Base-by-base conservation (phyloP, 1,140 invertebrate genomes). In the Globodera ellingtonae region DNA sequence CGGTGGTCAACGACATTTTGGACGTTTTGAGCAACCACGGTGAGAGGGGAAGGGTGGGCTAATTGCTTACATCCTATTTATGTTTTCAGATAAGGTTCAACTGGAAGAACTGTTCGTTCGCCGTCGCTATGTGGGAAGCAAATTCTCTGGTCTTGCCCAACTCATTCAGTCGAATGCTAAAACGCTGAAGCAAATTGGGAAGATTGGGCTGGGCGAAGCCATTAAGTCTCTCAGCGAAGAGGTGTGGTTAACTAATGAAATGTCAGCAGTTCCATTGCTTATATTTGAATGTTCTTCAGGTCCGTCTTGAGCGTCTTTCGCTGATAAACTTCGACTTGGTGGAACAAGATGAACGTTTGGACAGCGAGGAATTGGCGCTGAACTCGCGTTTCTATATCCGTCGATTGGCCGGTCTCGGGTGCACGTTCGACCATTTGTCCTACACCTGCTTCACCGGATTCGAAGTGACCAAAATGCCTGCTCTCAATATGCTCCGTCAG, bases 281-380 rank as follows among this genome's bases (percentile, higher is more conserved):
- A 52, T 72, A 72, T 75, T 35, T 6, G 5, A 78, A 73, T 74
- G 10, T 62, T 52, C 7, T 62, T 62, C 46, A 85, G 84, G 67
- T 88, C 56, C 75, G 74, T n/a, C 76, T 86, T 4, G 85, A 88
- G 59, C 81, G 84, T 7, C 73, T 85, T 13, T 86, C 84, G 18
- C 56, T 86, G 8, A 87, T 88, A 48, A 86, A 86, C 73, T 86
- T 86, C 69, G 85, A 86, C 62, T 67, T 86, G 9, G 76, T 86
- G 18, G 75, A 84, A 62, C 59, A 79, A 62, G 71, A 85, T 35
- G 79, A 85, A 65, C 50, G 69, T 46, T 35, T 78, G 74, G 77
- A 78, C 65, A 83, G 72, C 70, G 81, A 66, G 35, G 47, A 75
- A 62, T 77, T 86, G 46, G 74, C 59, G 8, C 76, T 78, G 50